phyloP scores from a whole-genome alignment of 2,797 vertebrate genomes.

The Coranthus polyacanthus region DNA sequence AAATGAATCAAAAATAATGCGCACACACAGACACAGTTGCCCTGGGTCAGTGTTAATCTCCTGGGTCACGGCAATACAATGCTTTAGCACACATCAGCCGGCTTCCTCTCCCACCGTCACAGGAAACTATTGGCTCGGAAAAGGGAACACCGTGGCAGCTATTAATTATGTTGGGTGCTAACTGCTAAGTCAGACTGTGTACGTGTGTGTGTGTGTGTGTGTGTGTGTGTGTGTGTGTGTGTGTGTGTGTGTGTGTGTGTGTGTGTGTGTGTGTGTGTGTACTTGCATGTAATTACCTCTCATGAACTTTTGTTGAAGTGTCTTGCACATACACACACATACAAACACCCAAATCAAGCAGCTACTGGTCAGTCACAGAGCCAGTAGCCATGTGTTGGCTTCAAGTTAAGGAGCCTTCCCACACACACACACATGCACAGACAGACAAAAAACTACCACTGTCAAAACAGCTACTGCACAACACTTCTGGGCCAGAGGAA shows the following conservation, averaged over 20 bases:
- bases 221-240: too few species aligned
- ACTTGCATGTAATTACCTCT: too few species aligned
- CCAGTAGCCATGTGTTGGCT: constrained; percentile 27
- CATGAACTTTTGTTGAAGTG: constrained; percentile 6
- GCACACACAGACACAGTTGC: not conserved
- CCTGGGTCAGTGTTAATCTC: constrained; percentile 50
- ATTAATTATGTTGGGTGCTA: constrained; percentile 59
- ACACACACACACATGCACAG: not conserved
- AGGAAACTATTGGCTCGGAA: constrained; percentile 42
- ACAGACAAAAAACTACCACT: constrained; percentile 1
- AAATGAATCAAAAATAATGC: not conserved
- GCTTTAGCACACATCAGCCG: constrained; percentile 13
- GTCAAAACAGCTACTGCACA: constrained; percentile 1
- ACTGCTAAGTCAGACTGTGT: constrained; percentile 46
- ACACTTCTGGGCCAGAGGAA: not conserved
- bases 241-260: too few species aligned
- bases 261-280: too few species aligned
- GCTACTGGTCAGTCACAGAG: constrained; percentile 22
- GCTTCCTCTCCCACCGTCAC: constrained; percentile 19
- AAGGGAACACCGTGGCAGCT: constrained; percentile 45
- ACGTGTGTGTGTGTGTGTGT: too few species aligned
- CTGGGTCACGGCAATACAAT: constrained; percentile 16
- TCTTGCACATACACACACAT: not conserved
- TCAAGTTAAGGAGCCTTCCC: constrained; percentile 14
- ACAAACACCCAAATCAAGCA: constrained; percentile 9